Base-by-base conservation (phyloP, 2,113 vertebrate species). In the Hippocampus barbouri region DNA sequence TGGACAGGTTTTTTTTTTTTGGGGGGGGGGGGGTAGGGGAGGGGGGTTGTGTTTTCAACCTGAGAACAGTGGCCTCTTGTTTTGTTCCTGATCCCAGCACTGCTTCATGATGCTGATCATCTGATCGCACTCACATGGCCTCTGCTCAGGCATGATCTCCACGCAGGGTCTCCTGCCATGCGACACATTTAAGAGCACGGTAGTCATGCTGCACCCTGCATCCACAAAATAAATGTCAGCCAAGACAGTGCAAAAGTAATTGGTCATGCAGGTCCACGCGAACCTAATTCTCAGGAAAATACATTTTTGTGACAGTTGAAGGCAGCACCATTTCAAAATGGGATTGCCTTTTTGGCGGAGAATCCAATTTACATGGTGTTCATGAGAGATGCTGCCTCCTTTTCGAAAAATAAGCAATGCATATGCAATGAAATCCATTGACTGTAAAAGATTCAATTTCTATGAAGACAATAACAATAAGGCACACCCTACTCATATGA, bases 51-150 rank as follows among this genome's bases (percentile, higher is more conserved):
- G 38, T 10, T 0, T 8, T 21, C 7, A 8, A 92, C 91, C 91
- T 86, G 85, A 88, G 78, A 93, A 92, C 8, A 63, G 83, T 0
- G 93, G 94, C 57, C 95, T 92, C 25, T 88, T 92, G 63, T 79
- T 85, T 40, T 76, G 83, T 45, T 95, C 90, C 73, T 94, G 93
- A 56, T 92, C 84, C 95, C 95, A 96, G 57, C 94, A 96, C 57
- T 76, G 79, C 74, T 89, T 89, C 96, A 96, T 95, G 86, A 95
- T 80, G 72, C 82, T 80, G 1, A 93, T 79, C 91, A 95, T 88
- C 76, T 94, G 91, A 12, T 92, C 92, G 72, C 91, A 93, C 73
- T 94, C 92, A 0, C 34, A 75, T 3, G 94, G 95, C 79, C 91
- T 92, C 30, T 90, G 72, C 0, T 94, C 89, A 0, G 90, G 88